phyloP scores from a whole-genome alignment of 1,140 invertebrate genomes.

The Catajapyx aquilonaris region DNA sequence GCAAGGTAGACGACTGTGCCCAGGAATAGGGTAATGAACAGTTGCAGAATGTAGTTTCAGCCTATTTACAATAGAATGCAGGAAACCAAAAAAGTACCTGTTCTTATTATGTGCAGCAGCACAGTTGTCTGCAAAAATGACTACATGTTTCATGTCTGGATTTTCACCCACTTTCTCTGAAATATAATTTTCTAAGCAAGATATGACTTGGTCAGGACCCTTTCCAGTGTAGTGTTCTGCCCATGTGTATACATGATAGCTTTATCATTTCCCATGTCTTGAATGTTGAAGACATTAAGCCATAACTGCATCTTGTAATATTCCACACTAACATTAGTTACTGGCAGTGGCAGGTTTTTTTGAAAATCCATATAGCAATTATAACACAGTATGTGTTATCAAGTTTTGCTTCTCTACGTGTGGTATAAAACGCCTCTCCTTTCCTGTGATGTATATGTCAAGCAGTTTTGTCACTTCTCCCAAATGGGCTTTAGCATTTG shows the following conservation, averaged over 20 bases:
- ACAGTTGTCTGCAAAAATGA: neutral
- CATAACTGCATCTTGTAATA: constrained; percentile 1
- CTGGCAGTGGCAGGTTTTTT: constrained; percentile 7
- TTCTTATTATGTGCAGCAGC: neutral
- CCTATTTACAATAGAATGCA: neutral
- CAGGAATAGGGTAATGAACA: neutral
- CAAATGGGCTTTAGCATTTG: neutral
- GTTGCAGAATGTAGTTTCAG: neutral
- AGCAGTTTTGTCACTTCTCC: neutral
- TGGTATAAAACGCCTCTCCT: neutral
- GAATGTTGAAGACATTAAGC: neutral
- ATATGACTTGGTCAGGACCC: neutral
- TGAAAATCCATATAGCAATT: constrained; percentile 5
- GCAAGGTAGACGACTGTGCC: neutral
- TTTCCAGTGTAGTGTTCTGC: neutral
- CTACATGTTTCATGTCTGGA: neutral
- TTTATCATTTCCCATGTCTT: neutral
- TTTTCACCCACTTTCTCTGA: neutral
- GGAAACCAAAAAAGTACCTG: neutral
- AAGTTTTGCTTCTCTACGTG: neutral
- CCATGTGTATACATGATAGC: neutral
- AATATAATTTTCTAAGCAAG: neutral
- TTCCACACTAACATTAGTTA: constrained; percentile 6
- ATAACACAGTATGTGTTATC: neutral
- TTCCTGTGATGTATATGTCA: neutral